These are phyloP conservation scores for Chiloscyllium punctatum DNA, from an alignment of 2,797 vertebrate species.

Conservation along the genomic window DNA sequence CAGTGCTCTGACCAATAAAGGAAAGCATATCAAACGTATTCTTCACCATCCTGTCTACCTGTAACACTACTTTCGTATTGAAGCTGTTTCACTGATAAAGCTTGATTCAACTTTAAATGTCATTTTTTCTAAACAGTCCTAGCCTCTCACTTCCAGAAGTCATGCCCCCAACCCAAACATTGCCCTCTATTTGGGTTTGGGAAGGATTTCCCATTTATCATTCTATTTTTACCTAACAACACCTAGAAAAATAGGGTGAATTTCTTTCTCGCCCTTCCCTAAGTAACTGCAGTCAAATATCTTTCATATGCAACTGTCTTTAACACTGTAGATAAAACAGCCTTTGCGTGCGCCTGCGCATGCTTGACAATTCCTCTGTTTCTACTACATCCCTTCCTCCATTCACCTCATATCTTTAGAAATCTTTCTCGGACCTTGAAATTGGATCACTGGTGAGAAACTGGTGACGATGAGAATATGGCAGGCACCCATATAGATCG, in stretches of 20 bases:
- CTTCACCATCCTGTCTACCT: no score
- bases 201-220: background rate
- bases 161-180: no score
- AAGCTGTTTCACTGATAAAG: background rate
- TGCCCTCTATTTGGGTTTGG: background rate
- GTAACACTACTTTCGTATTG: background rate
- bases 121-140: background rate
- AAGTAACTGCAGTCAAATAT: background rate
- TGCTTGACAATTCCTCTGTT: background rate
- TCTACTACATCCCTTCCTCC: background rate
- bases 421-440: background rate
- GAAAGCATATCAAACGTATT: no score
- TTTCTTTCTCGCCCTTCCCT: background rate
- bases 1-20: no score
- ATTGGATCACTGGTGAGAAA: background rate
- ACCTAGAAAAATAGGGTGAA: background rate
- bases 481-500: background rate
- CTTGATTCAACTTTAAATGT: background rate
- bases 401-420: background rate
- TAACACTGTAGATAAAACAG: background rate
- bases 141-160: background rate
- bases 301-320: background rate
- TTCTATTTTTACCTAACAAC: background rate
- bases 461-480: background rate
- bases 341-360: background rate